These are phyloP conservation scores for Napeogenes sylphis DNA, from an alignment of 2,888 invertebrate species.

Conservation along the genomic window DNA sequence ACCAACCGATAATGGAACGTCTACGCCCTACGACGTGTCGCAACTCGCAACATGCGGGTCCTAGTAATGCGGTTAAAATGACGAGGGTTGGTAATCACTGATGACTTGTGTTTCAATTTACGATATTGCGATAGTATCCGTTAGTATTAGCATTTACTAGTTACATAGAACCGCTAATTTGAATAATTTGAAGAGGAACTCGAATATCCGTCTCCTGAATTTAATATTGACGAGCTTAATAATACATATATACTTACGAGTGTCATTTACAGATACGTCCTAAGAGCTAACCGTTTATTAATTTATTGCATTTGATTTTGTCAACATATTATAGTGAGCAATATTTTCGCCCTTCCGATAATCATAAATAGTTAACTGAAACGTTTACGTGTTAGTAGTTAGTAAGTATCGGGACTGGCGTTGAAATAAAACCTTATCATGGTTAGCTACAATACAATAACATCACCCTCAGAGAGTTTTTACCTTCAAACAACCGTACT, in stretches of 20 bases:
- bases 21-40: conserved; percentile 39
- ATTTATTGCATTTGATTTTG: no score
- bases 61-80: conserved; percentile 37
- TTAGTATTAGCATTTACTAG: conserved; percentile 21
- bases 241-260: conserved; percentile 2
- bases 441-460: no score
- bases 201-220: conserved; percentile 43
- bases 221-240: conserved; percentile 12
- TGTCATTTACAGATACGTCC: not conserved
- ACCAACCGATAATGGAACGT: conserved; percentile 57
- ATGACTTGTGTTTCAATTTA: conserved; percentile 39
- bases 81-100: conserved; percentile 36
- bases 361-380: no score
- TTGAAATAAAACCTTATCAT: no score
- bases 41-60: conserved; percentile 61
- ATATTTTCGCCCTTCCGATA: not conserved
- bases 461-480: no score
- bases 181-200: conserved; percentile 48
- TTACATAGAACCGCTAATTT: conserved; percentile 22
- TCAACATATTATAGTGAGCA: not conserved
- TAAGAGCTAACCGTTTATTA: not conserved
- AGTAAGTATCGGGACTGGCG: no score
- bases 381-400: no score
- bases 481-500: no score
- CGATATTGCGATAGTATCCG: conserved; percentile 44